phyloP scores from a whole-genome alignment of 2,888 invertebrate species.

The Dorcus parallelipipedus region DNA sequence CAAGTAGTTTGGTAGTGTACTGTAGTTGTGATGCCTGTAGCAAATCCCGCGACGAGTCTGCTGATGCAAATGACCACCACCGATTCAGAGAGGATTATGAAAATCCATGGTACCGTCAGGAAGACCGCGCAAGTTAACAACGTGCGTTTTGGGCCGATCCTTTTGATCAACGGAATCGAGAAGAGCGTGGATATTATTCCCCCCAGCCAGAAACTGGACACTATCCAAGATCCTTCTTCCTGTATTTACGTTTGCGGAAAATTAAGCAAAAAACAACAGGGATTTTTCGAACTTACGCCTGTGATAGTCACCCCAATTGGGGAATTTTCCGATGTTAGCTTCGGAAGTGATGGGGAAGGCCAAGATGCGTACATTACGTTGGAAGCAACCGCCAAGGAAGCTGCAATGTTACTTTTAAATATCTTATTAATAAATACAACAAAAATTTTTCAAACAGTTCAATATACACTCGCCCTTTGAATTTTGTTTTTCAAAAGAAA shows the following conservation, averaged over 20 bases:
- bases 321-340: conserved; percentile 23
- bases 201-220: conserved; percentile 56
- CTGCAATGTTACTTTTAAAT: conserved; percentile 9
- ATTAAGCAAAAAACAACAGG: neutral
- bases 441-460: neutral
- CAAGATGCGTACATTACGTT: conserved; percentile 23
- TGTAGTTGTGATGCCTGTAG: neutral
- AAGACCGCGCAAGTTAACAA: conserved; percentile 54
- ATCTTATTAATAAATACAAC: neutral
- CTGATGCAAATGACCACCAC: conserved; percentile 58
- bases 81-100: conserved; percentile 31
- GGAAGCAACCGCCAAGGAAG: conserved; percentile 21
- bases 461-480: no score
- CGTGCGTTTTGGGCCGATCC: conserved; percentile 55
- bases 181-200: conserved; percentile 56
- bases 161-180: conserved; percentile 57
- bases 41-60: conserved; percentile 33
- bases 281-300: conserved; percentile 12
- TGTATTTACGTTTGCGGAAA: conserved; percentile 26
- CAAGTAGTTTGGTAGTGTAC: neutral
- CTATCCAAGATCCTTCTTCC: conserved; percentile 57
- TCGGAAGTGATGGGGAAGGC: conserved; percentile 27
- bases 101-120: conserved; percentile 53
- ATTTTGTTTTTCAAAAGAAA: neutral
- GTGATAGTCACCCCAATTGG: conserved; percentile 23